phyloP scores from a whole-genome alignment of 2,113 vertebrate genomes.

The Hemibagrus wyckioides region DNA sequence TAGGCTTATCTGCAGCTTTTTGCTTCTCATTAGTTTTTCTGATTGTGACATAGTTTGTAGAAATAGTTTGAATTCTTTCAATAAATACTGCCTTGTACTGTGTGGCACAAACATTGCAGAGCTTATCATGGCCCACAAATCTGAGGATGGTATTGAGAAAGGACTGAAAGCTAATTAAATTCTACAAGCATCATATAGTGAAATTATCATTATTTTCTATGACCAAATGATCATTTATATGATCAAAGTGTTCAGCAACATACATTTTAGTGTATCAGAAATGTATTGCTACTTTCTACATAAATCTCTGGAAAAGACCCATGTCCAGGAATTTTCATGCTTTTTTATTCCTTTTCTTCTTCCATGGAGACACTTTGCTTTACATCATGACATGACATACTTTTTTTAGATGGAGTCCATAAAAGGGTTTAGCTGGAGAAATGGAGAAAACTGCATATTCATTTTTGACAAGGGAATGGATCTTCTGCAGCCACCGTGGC shows the following conservation, averaged over 20 bases:
- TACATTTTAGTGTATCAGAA: slow-evolving; percentile 15
- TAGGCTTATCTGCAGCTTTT: background rate
- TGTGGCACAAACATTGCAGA: background rate
- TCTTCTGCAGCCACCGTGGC: slow-evolving; percentile 20
- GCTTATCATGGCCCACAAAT: slow-evolving; percentile 5
- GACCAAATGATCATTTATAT: background rate
- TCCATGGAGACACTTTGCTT: slow-evolving; percentile 15
- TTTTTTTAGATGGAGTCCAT: slow-evolving; percentile 17
- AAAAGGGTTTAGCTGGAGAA: slow-evolving; percentile 24
- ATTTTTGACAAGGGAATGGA: slow-evolving; percentile 17
- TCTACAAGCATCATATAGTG: background rate
- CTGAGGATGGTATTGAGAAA: background rate
- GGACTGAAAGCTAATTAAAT: slow-evolving; percentile 15
- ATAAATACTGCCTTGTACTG: background rate
- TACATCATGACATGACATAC: background rate
- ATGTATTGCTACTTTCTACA: background rate
- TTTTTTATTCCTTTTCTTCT: slow-evolving; percentile 2
- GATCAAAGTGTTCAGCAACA: background rate
- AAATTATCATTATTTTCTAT: background rate
- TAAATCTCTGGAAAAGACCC: background rate
- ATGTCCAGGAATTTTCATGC: background rate
- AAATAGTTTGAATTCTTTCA: slow-evolving; percentile 24
- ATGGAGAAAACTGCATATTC: slow-evolving; percentile 28
- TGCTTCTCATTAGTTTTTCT: background rate
- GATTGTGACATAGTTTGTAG: background rate